Percentiles rank a stretch among this genome's conserved stretches.
phyloP scores from a whole-genome alignment of 2,888 invertebrate genomes.

The Eristalis intricaria region DNA sequence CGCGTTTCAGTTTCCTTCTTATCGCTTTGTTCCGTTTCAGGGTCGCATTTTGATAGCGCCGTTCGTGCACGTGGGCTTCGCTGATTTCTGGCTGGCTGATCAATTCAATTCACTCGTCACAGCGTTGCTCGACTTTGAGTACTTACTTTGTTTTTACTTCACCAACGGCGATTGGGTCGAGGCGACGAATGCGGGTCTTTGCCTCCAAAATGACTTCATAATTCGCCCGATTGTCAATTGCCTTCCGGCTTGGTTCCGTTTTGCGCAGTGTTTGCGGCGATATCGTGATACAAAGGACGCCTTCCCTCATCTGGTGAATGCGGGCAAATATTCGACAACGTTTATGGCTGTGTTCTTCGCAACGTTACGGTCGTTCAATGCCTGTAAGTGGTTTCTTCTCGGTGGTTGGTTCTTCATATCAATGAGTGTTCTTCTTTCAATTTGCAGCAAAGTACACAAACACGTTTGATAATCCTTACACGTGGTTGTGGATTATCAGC shows the following conservation, averaged over 20 bases:
- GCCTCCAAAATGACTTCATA: slow-evolving; percentile 87
- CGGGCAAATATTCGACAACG: slow-evolving; percentile 98
- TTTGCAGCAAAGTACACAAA: slow-evolving; percentile 83
- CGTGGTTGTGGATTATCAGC: slow-evolving; percentile 94
- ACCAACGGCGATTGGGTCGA: slow-evolving; percentile 88
- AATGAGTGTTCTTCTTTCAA: neutral
- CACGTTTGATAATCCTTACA: slow-evolving; percentile 89
- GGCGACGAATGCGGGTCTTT: slow-evolving; percentile 84
- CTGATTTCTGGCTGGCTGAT: slow-evolving; percentile 99
- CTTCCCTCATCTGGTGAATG: slow-evolving; percentile 98
- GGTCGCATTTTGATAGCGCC: slow-evolving; percentile 93
- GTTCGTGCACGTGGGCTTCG: slow-evolving; percentile 96
- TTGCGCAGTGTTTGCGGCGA: slow-evolving; percentile 97
- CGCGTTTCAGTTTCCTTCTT: neutral
- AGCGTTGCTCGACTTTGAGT: slow-evolving; percentile 96
- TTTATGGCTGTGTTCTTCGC: slow-evolving; percentile 96
- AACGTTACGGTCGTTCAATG: slow-evolving; percentile 86
- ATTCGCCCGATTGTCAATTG: slow-evolving; percentile 93
- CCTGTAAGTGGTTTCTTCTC: slow-evolving; percentile 82
- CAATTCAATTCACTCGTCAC: slow-evolving; percentile 96
- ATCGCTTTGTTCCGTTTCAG: slow-evolving; percentile 81
- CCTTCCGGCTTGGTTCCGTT: slow-evolving; percentile 98
- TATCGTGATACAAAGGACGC: slow-evolving; percentile 96
- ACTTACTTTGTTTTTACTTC: slow-evolving; percentile 94
- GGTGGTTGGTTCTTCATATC: neutral